Percentiles rank a stretch among this genome's conserved stretches.
Conservation (phyloP, 2,888 invertebrate genomes). For the Scelioninae gen. 1 region DNA sequence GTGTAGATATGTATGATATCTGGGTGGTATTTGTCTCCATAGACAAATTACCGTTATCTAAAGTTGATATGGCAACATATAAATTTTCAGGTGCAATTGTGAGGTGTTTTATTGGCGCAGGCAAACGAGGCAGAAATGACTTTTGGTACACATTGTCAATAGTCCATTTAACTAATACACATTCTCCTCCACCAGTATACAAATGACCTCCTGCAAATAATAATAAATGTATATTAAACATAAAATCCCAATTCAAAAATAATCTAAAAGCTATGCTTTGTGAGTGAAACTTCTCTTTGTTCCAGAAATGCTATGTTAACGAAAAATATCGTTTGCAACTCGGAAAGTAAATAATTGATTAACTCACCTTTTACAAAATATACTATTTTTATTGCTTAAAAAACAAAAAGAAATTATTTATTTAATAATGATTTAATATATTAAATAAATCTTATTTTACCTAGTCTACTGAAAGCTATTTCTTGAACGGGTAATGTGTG, state of each 20-base stretch:
- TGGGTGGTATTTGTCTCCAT: too few relatives aligned
- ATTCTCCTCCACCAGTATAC: constrained; percentile 91
- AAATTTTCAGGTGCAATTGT: constrained; percentile 87
- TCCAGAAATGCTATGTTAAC: too few relatives aligned
- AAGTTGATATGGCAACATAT: constrained; percentile 88
- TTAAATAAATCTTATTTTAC: constrained; percentile 73
- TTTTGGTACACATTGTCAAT: constrained; percentile 84
- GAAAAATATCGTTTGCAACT: too few relatives aligned
- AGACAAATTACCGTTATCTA: constrained; percentile 87
- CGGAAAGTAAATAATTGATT: too few relatives aligned
- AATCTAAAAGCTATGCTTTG: too few relatives aligned
- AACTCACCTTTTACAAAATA: too few relatives aligned
- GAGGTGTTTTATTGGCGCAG: constrained; percentile 88
- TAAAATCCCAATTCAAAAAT: background rate
- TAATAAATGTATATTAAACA: constrained; percentile 23
- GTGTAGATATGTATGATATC: too few relatives aligned
- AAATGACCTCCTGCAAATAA: constrained; percentile 86
- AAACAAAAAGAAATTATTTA: too few relatives aligned
- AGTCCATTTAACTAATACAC: constrained; percentile 91
- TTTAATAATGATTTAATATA: background rate
- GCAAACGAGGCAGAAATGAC: constrained; percentile 89
- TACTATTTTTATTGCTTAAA: too few relatives aligned
- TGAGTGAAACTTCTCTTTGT: too few relatives aligned
- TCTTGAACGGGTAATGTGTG: constrained; percentile 89
- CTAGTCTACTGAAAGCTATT: constrained; percentile 87